Percentiles rank a stretch among this genome's conserved stretches.
Evolutionary conservation across 2,113 vertebrate species (phyloP).

Genomic region (Microtus montanus): DNA sequence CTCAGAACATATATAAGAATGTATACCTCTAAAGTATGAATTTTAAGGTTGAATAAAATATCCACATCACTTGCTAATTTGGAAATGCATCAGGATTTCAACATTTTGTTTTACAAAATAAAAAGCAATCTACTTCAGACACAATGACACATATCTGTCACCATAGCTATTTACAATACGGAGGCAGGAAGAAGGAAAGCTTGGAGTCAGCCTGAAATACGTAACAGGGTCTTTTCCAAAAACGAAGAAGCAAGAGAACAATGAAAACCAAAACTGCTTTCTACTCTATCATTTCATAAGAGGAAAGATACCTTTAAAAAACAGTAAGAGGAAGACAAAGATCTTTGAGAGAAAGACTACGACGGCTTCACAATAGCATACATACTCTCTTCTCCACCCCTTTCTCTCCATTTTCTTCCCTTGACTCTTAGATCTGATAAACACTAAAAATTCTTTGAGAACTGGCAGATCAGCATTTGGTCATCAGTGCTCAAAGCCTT

Average conservation of each 20-base stretch:
- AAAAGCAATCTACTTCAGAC: not conserved
- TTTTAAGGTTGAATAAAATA: slow-evolving; percentile 1
- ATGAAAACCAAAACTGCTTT: not conserved
- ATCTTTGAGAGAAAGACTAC: not conserved
- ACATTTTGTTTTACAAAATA: slow-evolving; percentile 26
- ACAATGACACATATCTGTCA: not conserved
- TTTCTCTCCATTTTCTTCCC: not conserved
- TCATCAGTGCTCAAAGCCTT: not conserved
- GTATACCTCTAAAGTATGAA: not conserved
- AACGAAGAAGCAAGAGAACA: not conserved
- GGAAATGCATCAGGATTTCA: not conserved
- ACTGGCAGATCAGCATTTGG: not conserved
- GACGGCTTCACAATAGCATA: not conserved
- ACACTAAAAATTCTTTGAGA: not conserved
- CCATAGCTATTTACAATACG: not conserved
- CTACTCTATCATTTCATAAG: not conserved
- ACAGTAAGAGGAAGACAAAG: not conserved
- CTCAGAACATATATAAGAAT: not conserved
- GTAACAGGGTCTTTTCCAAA: not conserved
- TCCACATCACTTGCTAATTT: not conserved
- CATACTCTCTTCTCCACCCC: accelerated
- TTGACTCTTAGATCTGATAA: slow-evolving; percentile 9
- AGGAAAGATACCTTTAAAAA: not conserved
- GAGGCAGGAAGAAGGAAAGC: not conserved
- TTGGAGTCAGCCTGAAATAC: not conserved